These are phyloP conservation scores for Cyrtorhinus lividipennis DNA, from an alignment of 1,140 invertebrate species.

Conservation along the genomic window DNA sequence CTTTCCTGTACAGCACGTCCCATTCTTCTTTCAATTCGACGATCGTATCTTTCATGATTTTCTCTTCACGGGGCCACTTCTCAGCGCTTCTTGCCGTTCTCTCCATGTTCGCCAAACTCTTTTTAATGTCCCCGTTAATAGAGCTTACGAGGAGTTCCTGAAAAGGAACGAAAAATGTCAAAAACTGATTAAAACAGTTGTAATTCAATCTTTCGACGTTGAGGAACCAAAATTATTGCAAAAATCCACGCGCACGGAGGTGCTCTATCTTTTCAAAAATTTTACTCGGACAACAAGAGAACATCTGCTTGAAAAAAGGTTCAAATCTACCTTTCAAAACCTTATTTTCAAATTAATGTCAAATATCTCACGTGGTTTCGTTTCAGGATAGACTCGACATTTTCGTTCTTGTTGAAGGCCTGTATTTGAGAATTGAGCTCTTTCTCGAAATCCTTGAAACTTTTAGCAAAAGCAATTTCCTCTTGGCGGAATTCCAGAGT, in stretches of 20 bases:
- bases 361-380: slow-evolving; percentile 47
- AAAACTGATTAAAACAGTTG: no score
- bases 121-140: slow-evolving; percentile 52
- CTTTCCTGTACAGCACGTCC: slow-evolving; percentile 49
- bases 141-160: slow-evolving; percentile 46
- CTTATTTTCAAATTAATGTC: no score
- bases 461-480: slow-evolving; percentile 68
- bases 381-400: slow-evolving; percentile 57
- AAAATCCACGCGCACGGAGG: no score
- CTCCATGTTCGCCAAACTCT: slow-evolving; percentile 57
- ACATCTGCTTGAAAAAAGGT: neutral
- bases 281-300: no score
- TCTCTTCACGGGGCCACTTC: slow-evolving; percentile 47
- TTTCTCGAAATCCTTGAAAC: slow-evolving; percentile 76
- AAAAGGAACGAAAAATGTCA: slow-evolving; percentile 20
- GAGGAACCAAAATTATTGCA: no score
- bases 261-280: no score
- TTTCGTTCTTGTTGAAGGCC: slow-evolving; percentile 69
- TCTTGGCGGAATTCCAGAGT: slow-evolving; percentile 77
- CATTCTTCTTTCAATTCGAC: slow-evolving; percentile 55
- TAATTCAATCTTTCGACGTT: no score
- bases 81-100: slow-evolving; percentile 48
- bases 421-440: slow-evolving; percentile 74
- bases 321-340: no score
- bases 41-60: slow-evolving; percentile 44